Base-by-base conservation (phyloP, 2,113 vertebrate genomes). In the Odocoileus virginianus region DNA sequence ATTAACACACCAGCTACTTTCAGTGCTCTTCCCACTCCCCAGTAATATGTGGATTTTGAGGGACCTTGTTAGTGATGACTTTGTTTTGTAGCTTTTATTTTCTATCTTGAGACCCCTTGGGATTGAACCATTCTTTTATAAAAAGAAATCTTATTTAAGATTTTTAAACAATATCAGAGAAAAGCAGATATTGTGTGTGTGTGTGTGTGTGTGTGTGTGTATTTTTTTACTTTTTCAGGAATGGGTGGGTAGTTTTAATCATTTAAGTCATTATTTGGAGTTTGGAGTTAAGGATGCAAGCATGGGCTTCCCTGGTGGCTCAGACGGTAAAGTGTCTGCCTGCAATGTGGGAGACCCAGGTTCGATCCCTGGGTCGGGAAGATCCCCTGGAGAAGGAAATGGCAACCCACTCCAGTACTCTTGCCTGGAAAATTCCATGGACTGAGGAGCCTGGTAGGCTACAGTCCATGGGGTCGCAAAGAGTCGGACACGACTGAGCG, bases 61-160 rank as follows among this genome's bases (percentile, higher is more conserved):
- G 36, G 12, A 88, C 30, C 28, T 87, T 97, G 10, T 84, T 97
- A 89, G 55, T 78, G 64, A 61, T 93, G 14, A 45, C 27, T 96
- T 61, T 88, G 16, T 90, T 90, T 76, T 64, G 74, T 50, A 89
- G n/a, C 40, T 95, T 96, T 89, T 61, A 40, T 79, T 96, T 74
- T 84, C 28, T 94, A 36, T 92, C 17, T 92, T 94, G 61, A 90
- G 57, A 89, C 79, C 13, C 58, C n/a, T 89, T 96, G 33, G 10
- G 16, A 82, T 93, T 96, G 52, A 96, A 57, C 92, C 40, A 60
- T 82, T 92, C 2, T 89, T 93, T 87, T 74, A n/a, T 87, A 7
- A 47, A 58, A 52, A 95, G 47, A 89, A 76, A 83, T n/a, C 27
- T 60, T 78, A 58, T 12, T 25, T 86, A 64, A 84, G n/a, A 55